phyloP scores from a whole-genome alignment of 2,113 vertebrate species.

The Lepus timidus region DNA sequence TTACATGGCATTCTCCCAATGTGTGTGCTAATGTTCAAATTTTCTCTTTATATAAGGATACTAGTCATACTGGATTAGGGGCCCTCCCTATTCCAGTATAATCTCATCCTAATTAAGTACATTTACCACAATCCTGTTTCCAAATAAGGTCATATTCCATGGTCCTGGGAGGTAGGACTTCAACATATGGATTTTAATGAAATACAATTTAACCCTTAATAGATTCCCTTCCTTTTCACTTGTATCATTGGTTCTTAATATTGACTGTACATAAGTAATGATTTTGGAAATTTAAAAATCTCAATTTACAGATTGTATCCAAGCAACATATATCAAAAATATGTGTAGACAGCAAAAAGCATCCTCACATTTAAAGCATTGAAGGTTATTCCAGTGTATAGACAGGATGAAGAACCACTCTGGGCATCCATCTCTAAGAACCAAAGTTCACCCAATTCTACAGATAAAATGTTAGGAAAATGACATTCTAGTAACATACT shows the following conservation, averaged over 20 bases:
- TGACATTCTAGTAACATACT: not conserved
- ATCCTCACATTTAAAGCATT: not conserved
- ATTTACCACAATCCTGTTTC: not conserved
- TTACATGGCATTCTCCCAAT: not conserved
- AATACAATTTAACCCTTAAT: not conserved
- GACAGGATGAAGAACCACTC: not conserved
- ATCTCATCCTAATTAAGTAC: slow-evolving; percentile 2
- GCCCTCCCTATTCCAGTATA: not conserved
- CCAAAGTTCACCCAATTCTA: not conserved
- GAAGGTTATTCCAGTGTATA: not conserved
- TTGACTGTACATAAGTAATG: not conserved
- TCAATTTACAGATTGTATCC: not conserved
- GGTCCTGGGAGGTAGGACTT: not conserved
- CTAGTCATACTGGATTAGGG: not conserved
- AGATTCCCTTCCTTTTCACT: not conserved
- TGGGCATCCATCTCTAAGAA: not conserved
- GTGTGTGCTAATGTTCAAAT: not conserved
- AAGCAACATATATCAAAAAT: not conserved
- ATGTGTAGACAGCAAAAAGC: not conserved
- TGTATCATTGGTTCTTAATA: not conserved
- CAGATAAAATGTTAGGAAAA: slow-evolving; percentile 31
- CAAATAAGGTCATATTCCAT: slow-evolving; percentile 11
- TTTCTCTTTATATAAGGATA: not conserved
- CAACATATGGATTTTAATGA: not conserved
- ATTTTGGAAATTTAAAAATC: slow-evolving; percentile 31